A percentile compares a stretch with the other conserved stretches of the same genome.
These are phyloP conservation scores for Panagrolaimus sp. DNA, from an alignment of 1,140 invertebrate species.

Conservation along the genomic window DNA sequence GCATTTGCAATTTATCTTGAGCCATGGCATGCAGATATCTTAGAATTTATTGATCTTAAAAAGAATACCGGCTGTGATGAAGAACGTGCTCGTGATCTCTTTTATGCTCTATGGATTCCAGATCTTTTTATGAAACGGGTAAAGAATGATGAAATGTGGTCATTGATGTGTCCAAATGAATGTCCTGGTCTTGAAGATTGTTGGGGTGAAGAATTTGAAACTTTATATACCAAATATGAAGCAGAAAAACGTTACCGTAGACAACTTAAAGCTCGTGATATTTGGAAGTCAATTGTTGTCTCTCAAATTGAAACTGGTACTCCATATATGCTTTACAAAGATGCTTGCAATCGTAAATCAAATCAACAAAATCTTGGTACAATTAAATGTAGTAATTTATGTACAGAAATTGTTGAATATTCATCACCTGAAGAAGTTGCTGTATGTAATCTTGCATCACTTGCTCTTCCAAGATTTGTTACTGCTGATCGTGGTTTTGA, in stretches of 20 bases:
- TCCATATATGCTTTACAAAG: slow-evolving; percentile 79
- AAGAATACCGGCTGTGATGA: slow-evolving; percentile 94
- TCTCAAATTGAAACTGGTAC: slow-evolving; percentile 96
- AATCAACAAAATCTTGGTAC: slow-evolving; percentile 98
- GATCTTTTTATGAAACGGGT: slow-evolving; percentile 98
- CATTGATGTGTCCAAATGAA: slow-evolving; percentile 90
- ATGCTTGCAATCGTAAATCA: slow-evolving; percentile 90
- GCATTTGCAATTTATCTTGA: slow-evolving; percentile 98
- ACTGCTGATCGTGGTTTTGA: slow-evolving; percentile 69
- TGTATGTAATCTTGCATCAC: slow-evolving; percentile 95
- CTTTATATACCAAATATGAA: slow-evolving; percentile 84
- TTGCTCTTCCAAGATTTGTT: slow-evolving; percentile 95
- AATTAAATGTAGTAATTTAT: slow-evolving; percentile 95
- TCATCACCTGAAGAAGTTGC: slow-evolving; percentile 81
- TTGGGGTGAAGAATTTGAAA: slow-evolving; percentile 90
- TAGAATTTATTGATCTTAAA: slow-evolving; percentile 85
- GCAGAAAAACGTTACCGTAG: slow-evolving; percentile 70
- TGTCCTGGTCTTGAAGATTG: slow-evolving; percentile 80
- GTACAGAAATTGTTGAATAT: slow-evolving; percentile 95
- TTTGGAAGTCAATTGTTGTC: slow-evolving; percentile 91
- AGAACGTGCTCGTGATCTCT: slow-evolving; percentile 84
- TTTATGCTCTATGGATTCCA: slow-evolving; percentile 95
- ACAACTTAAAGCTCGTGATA: slow-evolving; percentile 74
- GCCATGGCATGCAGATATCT: slow-evolving; percentile 96
- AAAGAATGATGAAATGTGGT: slow-evolving; percentile 78